A percentile compares a stretch with the other conserved stretches of the same genome.
Evolutionary conservation across 2,888 invertebrate species (phyloP).

Genomic region (Ephialtes manifestator): DNA sequence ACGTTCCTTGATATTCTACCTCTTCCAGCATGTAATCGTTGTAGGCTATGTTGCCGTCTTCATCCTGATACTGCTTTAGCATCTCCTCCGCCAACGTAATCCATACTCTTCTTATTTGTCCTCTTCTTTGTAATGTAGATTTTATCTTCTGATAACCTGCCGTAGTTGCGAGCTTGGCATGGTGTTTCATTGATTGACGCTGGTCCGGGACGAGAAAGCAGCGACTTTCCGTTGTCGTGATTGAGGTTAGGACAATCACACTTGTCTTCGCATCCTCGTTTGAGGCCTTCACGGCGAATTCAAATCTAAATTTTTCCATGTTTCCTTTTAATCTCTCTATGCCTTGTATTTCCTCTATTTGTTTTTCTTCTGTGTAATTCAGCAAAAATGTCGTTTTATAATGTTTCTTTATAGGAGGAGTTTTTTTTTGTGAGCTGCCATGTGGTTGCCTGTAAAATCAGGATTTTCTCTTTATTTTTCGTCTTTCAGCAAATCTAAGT

Average conservation of each 20-base stretch:
- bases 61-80: conserved; percentile 45
- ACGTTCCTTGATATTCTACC: conserved; percentile 18
- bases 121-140: conserved; percentile 58
- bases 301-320: conserved; percentile 33
- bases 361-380: neutral
- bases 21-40: conserved; percentile 52
- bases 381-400: conserved; percentile 57
- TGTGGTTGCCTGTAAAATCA: no score
- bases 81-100: conserved; percentile 44
- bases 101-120: conserved; percentile 59
- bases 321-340: no score
- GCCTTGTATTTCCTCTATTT: neutral
- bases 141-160: conserved; percentile 54
- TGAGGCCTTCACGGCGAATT: conserved; percentile 18
- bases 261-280: conserved; percentile 41
- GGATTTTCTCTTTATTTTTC: no score
- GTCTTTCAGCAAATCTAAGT: no score
- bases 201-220: conserved; percentile 45
- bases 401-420: neutral
- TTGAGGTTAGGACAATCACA: conserved; percentile 56
- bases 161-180: conserved; percentile 38
- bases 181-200: no score
- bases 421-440: no score
- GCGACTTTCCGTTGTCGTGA: conserved; percentile 40
- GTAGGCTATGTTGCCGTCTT: conserved; percentile 54